Evolutionary conservation across 2,888 invertebrate genomes (phyloP), one percentile per base, ranked within the genome.

Genomic region (Cephus runcator): DNA sequence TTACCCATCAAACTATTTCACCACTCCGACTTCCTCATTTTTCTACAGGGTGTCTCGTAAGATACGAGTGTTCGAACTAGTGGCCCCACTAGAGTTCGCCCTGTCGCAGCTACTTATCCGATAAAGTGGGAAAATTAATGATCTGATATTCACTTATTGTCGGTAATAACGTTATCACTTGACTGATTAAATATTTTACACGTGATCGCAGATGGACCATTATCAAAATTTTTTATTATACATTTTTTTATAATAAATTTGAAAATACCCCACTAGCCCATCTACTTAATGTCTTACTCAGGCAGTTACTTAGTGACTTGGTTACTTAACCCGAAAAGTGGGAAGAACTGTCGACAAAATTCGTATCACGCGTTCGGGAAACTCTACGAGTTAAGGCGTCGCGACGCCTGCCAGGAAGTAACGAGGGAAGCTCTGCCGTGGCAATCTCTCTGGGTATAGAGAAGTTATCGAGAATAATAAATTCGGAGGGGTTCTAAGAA

Each of bases 401-500:
- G 31, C 71, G 71, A 33, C 71, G 31, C 71, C 34, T 71, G 31
- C 71, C 71, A 23, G 11, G 15, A 12, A 71, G 81, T 77, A 71
- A 31, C 33, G 31, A 71, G 71, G 69, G 71, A 71, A 71, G 31
- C 71, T 34, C 12, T 34, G 31, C 71, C 31, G 71, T 71, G 56
- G 56, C 56, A 56, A 56, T 56, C 56, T 56, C 23, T 56, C 56
- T 56, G 56, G 56, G 76, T 77, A 76, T 75, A 81, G 84, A 80
- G 80, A 84, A 85, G 80, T 86, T 88, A 88, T 88, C 87, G 84
- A 79, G 86, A 83, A 88, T 87, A 87, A 87, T 87, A 87, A 87
- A 88, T 88, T 87, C 83, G 76, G 69, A 73, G 76, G 79, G 73
- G 78, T 79, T 73, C 34, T 31, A 69, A 75, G 40, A 69, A 34